Evolutionary conservation across 2,113 vertebrate species (phyloP), one percentile per base, ranked within the genome.

Genomic region (Indicator maculatus): DNA sequence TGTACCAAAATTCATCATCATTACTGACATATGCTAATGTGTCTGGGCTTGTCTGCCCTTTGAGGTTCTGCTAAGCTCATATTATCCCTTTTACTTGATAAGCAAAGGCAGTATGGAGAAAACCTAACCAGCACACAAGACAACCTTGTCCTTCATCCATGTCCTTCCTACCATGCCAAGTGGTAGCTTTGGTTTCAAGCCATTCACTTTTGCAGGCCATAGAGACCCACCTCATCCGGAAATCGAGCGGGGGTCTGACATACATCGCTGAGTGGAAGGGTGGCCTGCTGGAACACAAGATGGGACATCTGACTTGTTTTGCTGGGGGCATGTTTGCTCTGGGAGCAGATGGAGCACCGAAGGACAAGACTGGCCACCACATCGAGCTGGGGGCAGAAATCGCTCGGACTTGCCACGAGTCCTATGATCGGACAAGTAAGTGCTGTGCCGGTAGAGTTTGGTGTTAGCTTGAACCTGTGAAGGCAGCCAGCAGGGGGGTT

Each of bases 251-350:
- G 3, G 99, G 99, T 10, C 98, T 99, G 86, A 99, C 98, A 2
- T 99, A 99, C 97, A 99, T 99, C 3, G 99, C 99, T 0, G 99
- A 99, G 97, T 99, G 99, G 99, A 99, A 99, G 95, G 99, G 99
- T 1, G 99, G 99, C 5, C 98, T 99, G 20, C 98, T 99, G 28
- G 99, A 99, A 47, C 99, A 99, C 80, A 99, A 99, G 97, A 99
- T 99, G 99, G 99, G 99, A 16, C 99, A 99, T 91, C 98, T 99
- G 92, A 99, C 99, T 11, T 99, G 99, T 90, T 99, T 99, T 52
- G 99, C 99, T 4, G 99, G 99, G 11, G 99, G 99, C 83, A 99
- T 99, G 99, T 99, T 99, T 87, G 99, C 99, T 2, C 98, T 99
- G 2, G 99, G 99, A 24, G 99, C 99, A 2, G 99, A 99, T 0